phyloP scores from a whole-genome alignment of 2,113 vertebrate species.

The Elephas maximus region DNA sequence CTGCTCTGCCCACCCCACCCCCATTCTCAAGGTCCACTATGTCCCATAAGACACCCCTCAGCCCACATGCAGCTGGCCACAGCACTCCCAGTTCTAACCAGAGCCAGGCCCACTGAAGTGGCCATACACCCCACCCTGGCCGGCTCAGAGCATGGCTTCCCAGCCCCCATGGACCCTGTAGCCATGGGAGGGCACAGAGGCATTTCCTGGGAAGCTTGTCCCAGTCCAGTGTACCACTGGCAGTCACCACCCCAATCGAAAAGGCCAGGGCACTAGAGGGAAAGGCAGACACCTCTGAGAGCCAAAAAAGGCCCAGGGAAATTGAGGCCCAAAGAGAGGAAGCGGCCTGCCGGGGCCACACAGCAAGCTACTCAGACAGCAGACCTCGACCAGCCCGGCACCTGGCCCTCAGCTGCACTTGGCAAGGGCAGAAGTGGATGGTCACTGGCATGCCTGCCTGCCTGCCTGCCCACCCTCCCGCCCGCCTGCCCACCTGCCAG shows the following conservation, averaged over 20 bases:
- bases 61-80: accelerated
- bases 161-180: background rate
- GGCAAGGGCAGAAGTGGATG: no score
- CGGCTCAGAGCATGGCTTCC: background rate
- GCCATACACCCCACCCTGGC: accelerated
- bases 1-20: background rate
- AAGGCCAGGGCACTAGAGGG: background rate
- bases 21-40: accelerated
- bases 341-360: accelerated
- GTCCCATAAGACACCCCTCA: background rate
- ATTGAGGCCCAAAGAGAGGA: background rate
- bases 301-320: background rate
- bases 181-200: background rate
- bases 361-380: background rate
- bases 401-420: background rate
- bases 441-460: background rate
- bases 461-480: background rate
- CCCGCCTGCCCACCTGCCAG: background rate
- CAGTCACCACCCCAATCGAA: background rate
- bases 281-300: background rate
- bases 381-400: accelerated
- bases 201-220: background rate
- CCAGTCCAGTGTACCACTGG: background rate
- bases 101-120: background rate
- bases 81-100: background rate